Evolutionary conservation across 2,113 vertebrate species (phyloP).

Genomic region (Pomatostomus ruficeps): DNA sequence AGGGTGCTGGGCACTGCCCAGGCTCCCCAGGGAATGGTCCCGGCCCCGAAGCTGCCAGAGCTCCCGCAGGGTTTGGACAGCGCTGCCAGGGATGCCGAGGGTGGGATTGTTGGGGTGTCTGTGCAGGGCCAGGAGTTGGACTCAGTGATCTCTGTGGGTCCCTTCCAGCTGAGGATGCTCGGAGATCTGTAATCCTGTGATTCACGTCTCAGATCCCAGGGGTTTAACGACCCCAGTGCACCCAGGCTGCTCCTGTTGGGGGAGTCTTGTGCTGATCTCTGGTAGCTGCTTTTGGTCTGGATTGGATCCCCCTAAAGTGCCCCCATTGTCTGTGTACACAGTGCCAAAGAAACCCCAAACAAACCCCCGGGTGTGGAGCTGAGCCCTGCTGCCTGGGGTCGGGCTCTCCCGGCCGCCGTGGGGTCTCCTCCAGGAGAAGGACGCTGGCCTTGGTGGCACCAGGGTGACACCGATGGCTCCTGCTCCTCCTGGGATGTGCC

Average conservation of each 20-base stretch:
- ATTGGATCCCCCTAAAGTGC: background rate
- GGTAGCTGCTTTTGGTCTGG: background rate
- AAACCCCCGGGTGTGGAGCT: fast-evolving
- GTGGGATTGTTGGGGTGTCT: background rate
- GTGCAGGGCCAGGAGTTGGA: background rate
- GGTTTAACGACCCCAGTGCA: fast-evolving
- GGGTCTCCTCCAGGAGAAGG: background rate
- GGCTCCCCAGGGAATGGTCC: background rate
- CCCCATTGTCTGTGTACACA: fast-evolving
- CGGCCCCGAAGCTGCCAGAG: fast-evolving
- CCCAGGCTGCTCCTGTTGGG: background rate
- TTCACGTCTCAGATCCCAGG: background rate
- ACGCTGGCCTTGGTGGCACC: background rate
- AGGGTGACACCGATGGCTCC: background rate
- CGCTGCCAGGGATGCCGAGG: fast-evolving
- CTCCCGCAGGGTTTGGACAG: fast-evolving
- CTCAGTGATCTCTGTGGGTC: background rate
- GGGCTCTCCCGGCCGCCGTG: background rate
- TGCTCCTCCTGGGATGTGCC: background rate
- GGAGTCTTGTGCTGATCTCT: background rate
- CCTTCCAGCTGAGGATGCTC: background rate
- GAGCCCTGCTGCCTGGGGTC: background rate
- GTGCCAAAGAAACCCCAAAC: too few relatives aligned
- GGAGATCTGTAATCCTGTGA: background rate
- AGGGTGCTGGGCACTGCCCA: background rate